Base-by-base conservation (phyloP, 2,888 invertebrate genomes). In the Zygothrica quintamaculata region DNA sequence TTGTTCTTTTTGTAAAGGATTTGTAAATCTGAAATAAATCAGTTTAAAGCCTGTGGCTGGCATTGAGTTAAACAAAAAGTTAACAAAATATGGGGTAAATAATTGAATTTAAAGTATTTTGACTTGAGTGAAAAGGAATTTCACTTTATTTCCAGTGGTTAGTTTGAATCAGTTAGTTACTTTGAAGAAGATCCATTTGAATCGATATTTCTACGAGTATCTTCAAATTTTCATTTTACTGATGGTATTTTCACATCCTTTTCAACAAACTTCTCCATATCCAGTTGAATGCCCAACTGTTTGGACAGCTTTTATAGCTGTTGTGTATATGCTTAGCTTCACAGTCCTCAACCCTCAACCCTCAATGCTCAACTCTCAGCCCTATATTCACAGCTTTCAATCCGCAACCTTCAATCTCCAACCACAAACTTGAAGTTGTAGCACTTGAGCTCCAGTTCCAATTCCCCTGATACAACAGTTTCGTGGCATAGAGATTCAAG, bases 221-320 rank as follows among this genome's bases (percentile, higher is more conserved):
- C 29, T 29, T 29, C 9, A 29, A 29, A 1, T 5, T 8, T 16
- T 16, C 26, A 2, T 29, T 29, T 50, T 5, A 3, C 26, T 8
- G 12, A 22, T 22, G 13, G 25, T 33, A 26, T 47, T 15, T 47
- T 47, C 48, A 56, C 40, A 48, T 48, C 48, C 56, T 40, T 46
- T 39, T 46, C 12, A 31, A 39, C 15, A 40, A 18, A 37, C 31
- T 39, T 34, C 34, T 36, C 31, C 50, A 55, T 44, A 37, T 65
- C 50, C 56, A 46, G 61, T 42, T 46, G 50, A 77, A 61, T 77
- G 58, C 55, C 58, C 74, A 69, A 77, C 74, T 74, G 60, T 74
- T 75, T 76, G 76, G 47, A 58, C 61, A 61, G 51, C 58, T 52
- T 58, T 75, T 75, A 68, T 61, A 61, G 60, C 62, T 62, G 51